Conservation (phyloP, 2,113 vertebrate species). For the Anoplopoma fimbria region DNA sequence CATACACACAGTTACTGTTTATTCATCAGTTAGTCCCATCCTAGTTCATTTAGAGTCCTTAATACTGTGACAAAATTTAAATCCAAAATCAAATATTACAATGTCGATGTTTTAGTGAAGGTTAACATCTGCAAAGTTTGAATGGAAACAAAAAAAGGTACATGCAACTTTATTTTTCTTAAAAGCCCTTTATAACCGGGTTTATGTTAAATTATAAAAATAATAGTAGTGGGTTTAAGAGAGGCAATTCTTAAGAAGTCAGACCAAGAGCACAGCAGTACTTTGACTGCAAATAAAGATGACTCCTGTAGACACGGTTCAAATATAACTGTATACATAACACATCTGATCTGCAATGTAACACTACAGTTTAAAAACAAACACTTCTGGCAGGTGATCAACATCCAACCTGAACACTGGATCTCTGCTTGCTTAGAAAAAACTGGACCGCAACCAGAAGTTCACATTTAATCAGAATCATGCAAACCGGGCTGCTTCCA, state of each 20-base stretch:
- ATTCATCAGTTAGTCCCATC: constrained; percentile 61
- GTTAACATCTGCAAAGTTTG: constrained; percentile 13
- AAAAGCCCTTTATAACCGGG: constrained; percentile 51
- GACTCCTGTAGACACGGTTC: neutral
- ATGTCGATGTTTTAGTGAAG: constrained; percentile 44
- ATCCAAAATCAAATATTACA: constrained; percentile 67
- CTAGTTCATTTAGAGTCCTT: constrained; percentile 65
- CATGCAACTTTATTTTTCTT: constrained; percentile 39
- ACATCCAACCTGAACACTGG: neutral
- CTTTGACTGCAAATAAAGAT: neutral
- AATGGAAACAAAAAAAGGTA: constrained; percentile 28
- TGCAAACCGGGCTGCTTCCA: constrained; percentile 22
- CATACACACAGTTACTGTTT: constrained; percentile 39
- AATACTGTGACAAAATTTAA: constrained; percentile 77
- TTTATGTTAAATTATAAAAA: constrained; percentile 26
- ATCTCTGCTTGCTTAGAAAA: constrained; percentile 9
- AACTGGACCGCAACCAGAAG: neutral
- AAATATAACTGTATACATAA: constrained; percentile 6
- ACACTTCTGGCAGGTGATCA: constrained; percentile 5
- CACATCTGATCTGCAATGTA: constrained; percentile 22
- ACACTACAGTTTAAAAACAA: constrained; percentile 24
- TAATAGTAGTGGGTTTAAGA: constrained; percentile 14
- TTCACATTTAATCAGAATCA: constrained; percentile 3
- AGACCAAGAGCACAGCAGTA: neutral
- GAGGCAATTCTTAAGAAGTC: neutral